These are phyloP conservation scores for Apamea anceps DNA, from an alignment of 2,888 invertebrate species.

Conservation along the genomic window DNA sequence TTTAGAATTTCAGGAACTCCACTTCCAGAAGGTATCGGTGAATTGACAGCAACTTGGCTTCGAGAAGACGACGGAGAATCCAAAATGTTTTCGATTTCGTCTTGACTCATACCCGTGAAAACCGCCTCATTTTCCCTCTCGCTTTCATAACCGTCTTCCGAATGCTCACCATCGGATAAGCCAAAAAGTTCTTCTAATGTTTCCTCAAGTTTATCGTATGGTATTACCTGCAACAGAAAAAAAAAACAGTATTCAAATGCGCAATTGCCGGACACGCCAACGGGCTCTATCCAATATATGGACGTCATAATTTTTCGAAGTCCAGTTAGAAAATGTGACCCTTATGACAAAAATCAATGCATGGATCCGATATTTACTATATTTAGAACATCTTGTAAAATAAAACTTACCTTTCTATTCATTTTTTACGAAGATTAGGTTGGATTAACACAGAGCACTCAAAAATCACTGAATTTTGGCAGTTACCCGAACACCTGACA, in stretches of 20 bases:
- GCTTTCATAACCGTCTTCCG: constrained; percentile 46
- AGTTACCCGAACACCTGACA: constrained; percentile 18
- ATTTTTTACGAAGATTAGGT: constrained; percentile 45
- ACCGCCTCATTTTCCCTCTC: constrained; percentile 51
- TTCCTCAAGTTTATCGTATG: constrained; percentile 39
- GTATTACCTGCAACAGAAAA: constrained; percentile 44
- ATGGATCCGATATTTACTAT: constrained; percentile 32
- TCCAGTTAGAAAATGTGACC: too few species aligned
- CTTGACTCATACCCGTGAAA: constrained; percentile 43
- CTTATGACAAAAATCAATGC: constrained; percentile 3
- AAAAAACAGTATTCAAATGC: constrained; percentile 37
- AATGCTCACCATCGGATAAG: constrained; percentile 46
- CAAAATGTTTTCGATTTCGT: constrained; percentile 43
- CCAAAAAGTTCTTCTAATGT: constrained; percentile 42
- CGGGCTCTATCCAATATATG: constrained; percentile 48
- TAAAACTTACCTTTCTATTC: constrained; percentile 53
- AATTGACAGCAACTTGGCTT: constrained; percentile 41
- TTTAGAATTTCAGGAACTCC: constrained; percentile 38
- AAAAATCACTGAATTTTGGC: constrained; percentile 16
- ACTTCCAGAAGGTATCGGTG: background rate
- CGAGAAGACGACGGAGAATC: constrained; percentile 46
- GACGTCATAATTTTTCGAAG: too few species aligned
- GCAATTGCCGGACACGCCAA: constrained; percentile 24
- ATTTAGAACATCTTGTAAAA: constrained; percentile 49
- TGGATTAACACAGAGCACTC: constrained; percentile 34